phyloP scores from a whole-genome alignment of 2,797 vertebrate species.

The Myotis pilosus region DNA sequence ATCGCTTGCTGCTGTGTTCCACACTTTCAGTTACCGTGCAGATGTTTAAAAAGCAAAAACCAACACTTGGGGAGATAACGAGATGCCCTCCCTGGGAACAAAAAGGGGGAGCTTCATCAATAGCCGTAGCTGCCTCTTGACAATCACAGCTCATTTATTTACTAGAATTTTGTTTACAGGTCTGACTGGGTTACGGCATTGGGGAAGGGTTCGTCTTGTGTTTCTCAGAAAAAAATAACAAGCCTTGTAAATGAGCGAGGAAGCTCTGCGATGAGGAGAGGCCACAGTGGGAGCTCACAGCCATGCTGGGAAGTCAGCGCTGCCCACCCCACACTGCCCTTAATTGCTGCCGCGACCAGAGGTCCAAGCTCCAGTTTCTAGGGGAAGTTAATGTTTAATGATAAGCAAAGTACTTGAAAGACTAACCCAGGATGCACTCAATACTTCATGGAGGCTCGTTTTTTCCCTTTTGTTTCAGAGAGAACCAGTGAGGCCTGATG shows the following conservation, averaged over 20 bases:
- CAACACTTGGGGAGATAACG: neutral
- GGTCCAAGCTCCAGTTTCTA: constrained; percentile 45
- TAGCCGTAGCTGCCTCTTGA: constrained; percentile 13
- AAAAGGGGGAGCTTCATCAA: neutral
- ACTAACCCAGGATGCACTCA: constrained; percentile 26
- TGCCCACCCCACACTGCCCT: constrained; percentile 11
- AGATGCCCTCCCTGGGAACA: neutral
- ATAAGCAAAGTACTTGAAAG: constrained; percentile 53
- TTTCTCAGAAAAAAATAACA: constrained; percentile 70
- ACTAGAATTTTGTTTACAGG: constrained; percentile 39
- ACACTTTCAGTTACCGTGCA: neutral
- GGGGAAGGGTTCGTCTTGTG: constrained; percentile 52
- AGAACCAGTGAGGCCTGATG: neutral
- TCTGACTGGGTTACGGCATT: constrained; percentile 12
- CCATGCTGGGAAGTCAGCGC: constrained; percentile 36
- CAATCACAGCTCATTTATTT: constrained; percentile 35
- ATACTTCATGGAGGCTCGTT: neutral
- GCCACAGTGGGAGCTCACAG: neutral
- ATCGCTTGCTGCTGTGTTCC: neutral
- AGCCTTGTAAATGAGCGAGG: constrained; percentile 17
- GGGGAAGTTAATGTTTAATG: constrained; percentile 72
- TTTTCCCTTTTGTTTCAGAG: constrained; percentile 6
- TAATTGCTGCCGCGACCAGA: constrained; percentile 53
- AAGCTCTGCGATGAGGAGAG: constrained; percentile 4
- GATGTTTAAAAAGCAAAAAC: neutral